phyloP scores from a whole-genome alignment of 2,113 vertebrate genomes.

The Saguinus imperator region DNA sequence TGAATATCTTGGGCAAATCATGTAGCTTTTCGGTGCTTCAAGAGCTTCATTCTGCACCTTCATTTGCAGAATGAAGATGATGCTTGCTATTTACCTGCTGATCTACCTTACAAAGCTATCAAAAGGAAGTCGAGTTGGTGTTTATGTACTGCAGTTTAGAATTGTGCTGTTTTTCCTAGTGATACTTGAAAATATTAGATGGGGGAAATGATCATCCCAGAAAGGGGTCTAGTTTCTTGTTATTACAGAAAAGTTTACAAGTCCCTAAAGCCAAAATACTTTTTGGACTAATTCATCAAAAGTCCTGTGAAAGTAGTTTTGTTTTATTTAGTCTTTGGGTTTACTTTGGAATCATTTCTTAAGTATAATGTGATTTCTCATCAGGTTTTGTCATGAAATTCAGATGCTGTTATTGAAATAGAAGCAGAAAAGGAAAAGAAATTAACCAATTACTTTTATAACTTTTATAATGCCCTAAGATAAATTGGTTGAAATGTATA shows the following conservation, averaged over 20 bases:
- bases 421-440: conserved; percentile 16
- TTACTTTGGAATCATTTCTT: conserved; percentile 56
- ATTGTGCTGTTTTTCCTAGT: background rate
- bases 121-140: conserved; percentile 57
- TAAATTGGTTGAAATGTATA: conserved; percentile 14
- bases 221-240: background rate
- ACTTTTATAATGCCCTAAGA: background rate
- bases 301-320: conserved; percentile 45
- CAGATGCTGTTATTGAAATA: conserved; percentile 6
- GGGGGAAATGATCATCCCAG: background rate
- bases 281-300: background rate
- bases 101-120: conserved; percentile 68
- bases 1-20: conserved; percentile 39
- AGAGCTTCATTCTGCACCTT: conserved; percentile 60
- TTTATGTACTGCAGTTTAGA: background rate
- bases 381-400: conserved; percentile 29
- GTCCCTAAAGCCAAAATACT: background rate
- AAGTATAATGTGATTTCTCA: conserved; percentile 18
- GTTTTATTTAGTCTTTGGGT: conserved; percentile 35
- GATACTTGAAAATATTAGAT: background rate
- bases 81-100: conserved; percentile 37
- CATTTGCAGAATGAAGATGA: conserved; percentile 65
- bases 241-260: background rate
- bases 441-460: conserved; percentile 32
- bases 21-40: conserved; percentile 64